phyloP scores from a whole-genome alignment of 2,888 invertebrate genomes.

The Volucella inflata region DNA sequence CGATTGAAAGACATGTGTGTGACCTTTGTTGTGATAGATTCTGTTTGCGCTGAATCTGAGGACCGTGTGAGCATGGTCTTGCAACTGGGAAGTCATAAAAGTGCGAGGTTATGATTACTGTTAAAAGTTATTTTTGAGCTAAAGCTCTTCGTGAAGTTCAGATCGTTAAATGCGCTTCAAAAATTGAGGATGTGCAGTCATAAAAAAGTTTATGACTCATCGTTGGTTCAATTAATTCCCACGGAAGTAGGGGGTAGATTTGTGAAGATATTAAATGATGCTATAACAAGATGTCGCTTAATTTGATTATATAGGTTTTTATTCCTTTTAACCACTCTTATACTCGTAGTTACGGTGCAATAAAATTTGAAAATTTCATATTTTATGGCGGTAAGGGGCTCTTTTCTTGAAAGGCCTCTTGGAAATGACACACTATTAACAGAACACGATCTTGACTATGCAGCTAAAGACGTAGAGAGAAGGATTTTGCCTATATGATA shows the following conservation, averaged over 20 bases:
- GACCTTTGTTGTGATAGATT: conserved; percentile 67
- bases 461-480: too few species aligned
- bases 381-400: too few species aligned
- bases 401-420: too few species aligned
- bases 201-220: conserved; percentile 51
- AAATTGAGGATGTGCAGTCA: conserved; percentile 54
- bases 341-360: too few species aligned
- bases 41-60: neutral
- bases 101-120: neutral
- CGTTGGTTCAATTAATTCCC: conserved; percentile 57
- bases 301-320: conserved; percentile 16
- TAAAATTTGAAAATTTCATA: too few species aligned
- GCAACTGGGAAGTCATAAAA: conserved; percentile 7
- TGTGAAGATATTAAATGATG: conserved; percentile 27
- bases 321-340: too few species aligned
- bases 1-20: conserved; percentile 66
- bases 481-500: too few species aligned
- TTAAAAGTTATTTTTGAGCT: conserved; percentile 20
- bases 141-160: conserved; percentile 22
- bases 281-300: conserved; percentile 37
- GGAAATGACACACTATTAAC: too few species aligned
- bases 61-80: conserved; percentile 14
- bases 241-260: neutral
- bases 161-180: conserved; percentile 47
- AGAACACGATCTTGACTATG: too few species aligned